Percentiles rank a stretch among this genome's conserved stretches.
Conservation (phyloP, 2,113 vertebrate genomes). For the Eretmochelys imbricata region DNA sequence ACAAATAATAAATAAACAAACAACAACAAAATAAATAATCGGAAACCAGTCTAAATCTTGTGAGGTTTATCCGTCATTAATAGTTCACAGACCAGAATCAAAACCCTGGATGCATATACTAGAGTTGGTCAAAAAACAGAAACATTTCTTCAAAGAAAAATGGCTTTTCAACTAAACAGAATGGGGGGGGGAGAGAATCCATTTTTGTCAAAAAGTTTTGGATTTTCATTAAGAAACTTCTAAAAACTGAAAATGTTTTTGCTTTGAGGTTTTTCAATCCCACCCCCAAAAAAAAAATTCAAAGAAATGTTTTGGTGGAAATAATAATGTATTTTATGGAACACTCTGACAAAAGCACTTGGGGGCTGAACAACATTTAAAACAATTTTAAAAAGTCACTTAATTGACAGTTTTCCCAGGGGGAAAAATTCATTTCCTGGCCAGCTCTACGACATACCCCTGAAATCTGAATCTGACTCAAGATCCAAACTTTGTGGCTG, state of each 20-base stretch:
- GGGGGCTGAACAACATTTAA: not conserved
- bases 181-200: not conserved
- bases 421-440: not conserved
- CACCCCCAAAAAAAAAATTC: not conserved
- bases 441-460: not conserved
- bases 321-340: not conserved
- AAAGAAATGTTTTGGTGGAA: not conserved
- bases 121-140: not conserved
- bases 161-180: conserved; percentile 11
- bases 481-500: not conserved
- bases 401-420: not conserved
- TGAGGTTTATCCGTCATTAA: accelerated
- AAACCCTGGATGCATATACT: accelerated
- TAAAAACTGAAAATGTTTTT: not conserved
- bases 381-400: not conserved
- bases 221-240: not conserved
- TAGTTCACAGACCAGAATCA: not conserved
- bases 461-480: not conserved
- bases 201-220: not conserved
- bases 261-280: not conserved
- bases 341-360: not conserved
- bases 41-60: not conserved
- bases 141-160: not conserved
- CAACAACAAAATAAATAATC: too few species aligned
- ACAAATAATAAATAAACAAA: too few species aligned